Conservation (phyloP, 2,113 vertebrate genomes). For the Notothenia coriiceps region DNA sequence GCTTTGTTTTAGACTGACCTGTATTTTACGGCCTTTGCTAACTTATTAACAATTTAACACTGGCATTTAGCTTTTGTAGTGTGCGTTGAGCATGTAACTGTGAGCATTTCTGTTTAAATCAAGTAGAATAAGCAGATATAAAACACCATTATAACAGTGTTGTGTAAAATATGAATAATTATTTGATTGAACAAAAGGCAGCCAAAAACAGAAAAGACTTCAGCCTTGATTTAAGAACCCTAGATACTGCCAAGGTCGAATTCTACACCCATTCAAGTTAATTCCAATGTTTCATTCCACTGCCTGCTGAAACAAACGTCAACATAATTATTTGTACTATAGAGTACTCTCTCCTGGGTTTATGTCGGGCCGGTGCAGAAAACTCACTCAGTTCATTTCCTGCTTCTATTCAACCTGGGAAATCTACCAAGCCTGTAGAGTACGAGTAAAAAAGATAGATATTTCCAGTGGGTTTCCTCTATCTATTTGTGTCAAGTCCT, state of each 20-base stretch:
- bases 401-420: not conserved
- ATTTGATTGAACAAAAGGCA: not conserved
- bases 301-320: not conserved
- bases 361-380: not conserved
- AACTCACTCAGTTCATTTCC: not conserved
- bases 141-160: too few species aligned
- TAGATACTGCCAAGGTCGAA: not conserved
- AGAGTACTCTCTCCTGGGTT: not conserved
- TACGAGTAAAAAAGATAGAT: not conserved
- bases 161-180: too few species aligned
- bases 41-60: not conserved
- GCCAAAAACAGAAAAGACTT: too few species aligned
- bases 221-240: too few species aligned
- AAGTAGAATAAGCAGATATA: too few species aligned
- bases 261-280: not conserved
- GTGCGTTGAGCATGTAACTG: not conserved
- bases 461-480: not conserved
- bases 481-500: not conserved
- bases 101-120: too few species aligned
- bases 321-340: not conserved
- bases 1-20: slow-evolving; percentile 25
- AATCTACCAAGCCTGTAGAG: not conserved
- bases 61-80: not conserved
- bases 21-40: not conserved
- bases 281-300: not conserved